Percentiles rank a stretch among this genome's conserved stretches.
These are phyloP conservation scores for Aphodius sticticus DNA, from an alignment of 2,888 invertebrate species.

Conservation along the genomic window DNA sequence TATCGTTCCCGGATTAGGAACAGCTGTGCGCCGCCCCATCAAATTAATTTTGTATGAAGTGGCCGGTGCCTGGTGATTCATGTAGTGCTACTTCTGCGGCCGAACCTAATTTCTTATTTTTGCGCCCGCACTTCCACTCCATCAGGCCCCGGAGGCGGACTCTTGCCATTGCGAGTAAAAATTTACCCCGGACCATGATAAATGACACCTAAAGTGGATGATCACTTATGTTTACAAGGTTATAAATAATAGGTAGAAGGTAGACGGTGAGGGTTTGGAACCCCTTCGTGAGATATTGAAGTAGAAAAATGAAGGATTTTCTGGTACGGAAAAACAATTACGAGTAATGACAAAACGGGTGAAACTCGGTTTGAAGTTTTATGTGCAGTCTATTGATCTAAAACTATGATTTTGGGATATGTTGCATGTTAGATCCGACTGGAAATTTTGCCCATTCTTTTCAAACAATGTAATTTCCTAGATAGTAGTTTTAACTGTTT, in stretches of 20 bases:
- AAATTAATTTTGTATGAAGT: slow-evolving; percentile 4
- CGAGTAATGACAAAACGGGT: too few relatives aligned
- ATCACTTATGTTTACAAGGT: slow-evolving; percentile 4
- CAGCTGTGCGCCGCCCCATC: slow-evolving; percentile 35
- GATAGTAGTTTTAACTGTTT: too few relatives aligned
- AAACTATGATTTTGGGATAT: too few relatives aligned
- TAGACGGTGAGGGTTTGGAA: neutral
- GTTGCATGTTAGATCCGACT: too few relatives aligned
- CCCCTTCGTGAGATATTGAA: neutral
- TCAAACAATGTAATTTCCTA: too few relatives aligned
- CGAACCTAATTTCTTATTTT: slow-evolving; percentile 4
- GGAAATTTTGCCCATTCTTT: too few relatives aligned
- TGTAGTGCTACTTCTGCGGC: neutral
- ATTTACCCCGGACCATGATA: neutral
- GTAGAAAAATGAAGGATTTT: neutral
- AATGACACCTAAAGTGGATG: neutral
- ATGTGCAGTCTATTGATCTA: too few relatives aligned
- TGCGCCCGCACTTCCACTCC: neutral
- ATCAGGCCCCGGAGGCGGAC: neutral
- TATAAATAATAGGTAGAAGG: neutral
- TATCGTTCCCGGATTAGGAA: slow-evolving; percentile 42
- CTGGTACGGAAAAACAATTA: neutral
- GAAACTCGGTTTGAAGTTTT: too few relatives aligned
- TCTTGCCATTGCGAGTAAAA: neutral
- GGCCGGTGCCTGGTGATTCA: neutral